Conservation (phyloP, 2,888 invertebrate genomes). For the Tipula confusa region DNA sequence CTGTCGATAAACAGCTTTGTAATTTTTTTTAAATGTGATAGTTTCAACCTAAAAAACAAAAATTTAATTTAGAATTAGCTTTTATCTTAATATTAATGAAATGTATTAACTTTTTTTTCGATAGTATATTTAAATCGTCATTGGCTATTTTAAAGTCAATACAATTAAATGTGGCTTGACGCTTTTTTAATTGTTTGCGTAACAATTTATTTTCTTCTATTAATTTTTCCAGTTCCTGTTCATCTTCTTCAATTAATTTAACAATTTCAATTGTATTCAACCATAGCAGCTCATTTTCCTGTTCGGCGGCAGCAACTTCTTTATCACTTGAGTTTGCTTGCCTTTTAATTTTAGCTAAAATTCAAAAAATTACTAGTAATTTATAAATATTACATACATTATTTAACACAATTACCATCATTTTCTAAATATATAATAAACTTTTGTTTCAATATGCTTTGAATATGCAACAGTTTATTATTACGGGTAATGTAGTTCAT, state of each 20-base stretch:
- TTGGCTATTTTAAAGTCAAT: neutral
- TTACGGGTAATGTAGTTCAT: neutral
- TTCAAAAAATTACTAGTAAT: neutral
- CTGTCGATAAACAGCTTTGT: constrained; percentile 32
- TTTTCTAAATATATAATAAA: neutral
- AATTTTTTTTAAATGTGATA: constrained; percentile 13
- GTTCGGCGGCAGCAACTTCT: neutral
- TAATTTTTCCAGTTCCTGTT: neutral
- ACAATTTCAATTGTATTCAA: neutral
- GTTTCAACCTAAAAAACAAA: constrained; percentile 31
- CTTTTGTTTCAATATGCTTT: neutral
- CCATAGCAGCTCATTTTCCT: neutral
- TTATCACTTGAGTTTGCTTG: neutral
- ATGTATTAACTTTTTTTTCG: constrained; percentile 31
- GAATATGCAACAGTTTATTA: neutral
- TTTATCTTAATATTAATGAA: neutral
- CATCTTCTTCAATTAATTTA: neutral
- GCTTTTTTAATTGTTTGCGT: neutral
- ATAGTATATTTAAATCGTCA: constrained; percentile 31
- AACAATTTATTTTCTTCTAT: neutral
- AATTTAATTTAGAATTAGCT: neutral
- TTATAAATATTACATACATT: neutral
- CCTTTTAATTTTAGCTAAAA: neutral
- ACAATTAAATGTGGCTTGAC: neutral
- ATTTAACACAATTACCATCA: neutral